A percentile compares a stretch with the other conserved stretches of the same genome.
Evolutionary conservation across 2,888 invertebrate genomes (phyloP).

Genomic region (Sthenelais limicola): DNA sequence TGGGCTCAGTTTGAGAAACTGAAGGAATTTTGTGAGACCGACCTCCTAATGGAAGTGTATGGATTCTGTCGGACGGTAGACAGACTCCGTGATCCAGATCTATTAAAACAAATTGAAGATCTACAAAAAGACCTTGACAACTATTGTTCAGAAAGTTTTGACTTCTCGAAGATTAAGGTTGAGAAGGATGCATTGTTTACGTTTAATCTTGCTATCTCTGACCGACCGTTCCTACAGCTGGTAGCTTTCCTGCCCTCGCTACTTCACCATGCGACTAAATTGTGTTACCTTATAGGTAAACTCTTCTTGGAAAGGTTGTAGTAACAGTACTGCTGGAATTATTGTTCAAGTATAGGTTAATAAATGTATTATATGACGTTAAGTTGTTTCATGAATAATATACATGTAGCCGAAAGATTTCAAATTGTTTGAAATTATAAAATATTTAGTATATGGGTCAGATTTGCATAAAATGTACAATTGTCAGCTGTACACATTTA

Average conservation of each 20-base stretch:
- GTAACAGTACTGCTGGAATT: not conserved
- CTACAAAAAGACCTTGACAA: constrained; percentile 56
- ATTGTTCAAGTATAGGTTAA: too few relatives aligned
- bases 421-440: not conserved
- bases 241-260: constrained; percentile 63
- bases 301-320: constrained; percentile 57
- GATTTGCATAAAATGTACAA: too few relatives aligned
- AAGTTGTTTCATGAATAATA: not conserved
- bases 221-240: constrained; percentile 60
- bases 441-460: too few relatives aligned
- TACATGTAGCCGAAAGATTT: not conserved
- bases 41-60: constrained; percentile 56
- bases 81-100: constrained; percentile 58
- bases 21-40: constrained; percentile 57
- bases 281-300: constrained; percentile 60
- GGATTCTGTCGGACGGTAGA: constrained; percentile 59
- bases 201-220: constrained; percentile 61
- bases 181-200: constrained; percentile 64
- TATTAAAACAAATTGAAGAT: constrained; percentile 59
- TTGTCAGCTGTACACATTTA: too few relatives aligned
- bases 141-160: constrained; percentile 57
- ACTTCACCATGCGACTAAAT: constrained; percentile 55
- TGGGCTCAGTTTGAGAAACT: constrained; percentile 58
- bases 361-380: too few relatives aligned
- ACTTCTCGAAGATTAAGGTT: constrained; percentile 60